Evolutionary conservation across 2,113 vertebrate species (phyloP).

Genomic region (Charadrius vociferus): DNA sequence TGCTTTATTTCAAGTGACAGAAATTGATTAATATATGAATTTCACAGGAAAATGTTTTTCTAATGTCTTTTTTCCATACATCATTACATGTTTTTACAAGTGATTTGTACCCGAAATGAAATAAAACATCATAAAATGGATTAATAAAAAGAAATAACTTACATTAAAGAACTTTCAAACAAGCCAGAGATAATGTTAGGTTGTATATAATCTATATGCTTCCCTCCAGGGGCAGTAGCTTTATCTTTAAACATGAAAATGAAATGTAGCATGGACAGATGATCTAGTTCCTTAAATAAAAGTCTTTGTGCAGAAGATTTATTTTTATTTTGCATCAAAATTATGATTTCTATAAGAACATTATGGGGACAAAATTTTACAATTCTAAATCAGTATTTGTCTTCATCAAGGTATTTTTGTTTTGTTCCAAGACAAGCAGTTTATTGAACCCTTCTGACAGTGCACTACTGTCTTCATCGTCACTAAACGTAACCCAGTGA

Average conservation of each 20-base stretch:
- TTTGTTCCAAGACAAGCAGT: slow-evolving; percentile 29
- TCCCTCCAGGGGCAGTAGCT: slow-evolving; percentile 33
- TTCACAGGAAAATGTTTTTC: not conserved
- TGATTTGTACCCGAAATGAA: not conserved
- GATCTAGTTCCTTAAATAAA: slow-evolving; percentile 10
- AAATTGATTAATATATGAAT: not conserved
- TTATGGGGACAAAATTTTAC: not conserved
- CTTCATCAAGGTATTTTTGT: not conserved
- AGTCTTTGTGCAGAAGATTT: not conserved
- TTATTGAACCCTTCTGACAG: slow-evolving; percentile 49
- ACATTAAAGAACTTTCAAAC: not conserved
- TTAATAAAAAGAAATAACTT: slow-evolving; percentile 65
- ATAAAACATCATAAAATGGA: not conserved
- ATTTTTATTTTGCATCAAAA: not conserved
- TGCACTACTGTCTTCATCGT: slow-evolving; percentile 36
- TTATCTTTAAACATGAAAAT: not conserved
- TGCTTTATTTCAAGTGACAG: slow-evolving; percentile 39
- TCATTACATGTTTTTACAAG: not conserved
- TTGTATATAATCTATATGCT: not conserved
- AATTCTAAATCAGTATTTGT: slow-evolving; percentile 9
- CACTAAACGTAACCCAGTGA: slow-evolving; percentile 57
- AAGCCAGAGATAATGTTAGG: not conserved
- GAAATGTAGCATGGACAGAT: slow-evolving; percentile 16
- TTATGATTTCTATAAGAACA: not conserved
- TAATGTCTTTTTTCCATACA: not conserved